Base-by-base conservation (phyloP, 2,888 invertebrate genomes). In the Heliothis peltigera region DNA sequence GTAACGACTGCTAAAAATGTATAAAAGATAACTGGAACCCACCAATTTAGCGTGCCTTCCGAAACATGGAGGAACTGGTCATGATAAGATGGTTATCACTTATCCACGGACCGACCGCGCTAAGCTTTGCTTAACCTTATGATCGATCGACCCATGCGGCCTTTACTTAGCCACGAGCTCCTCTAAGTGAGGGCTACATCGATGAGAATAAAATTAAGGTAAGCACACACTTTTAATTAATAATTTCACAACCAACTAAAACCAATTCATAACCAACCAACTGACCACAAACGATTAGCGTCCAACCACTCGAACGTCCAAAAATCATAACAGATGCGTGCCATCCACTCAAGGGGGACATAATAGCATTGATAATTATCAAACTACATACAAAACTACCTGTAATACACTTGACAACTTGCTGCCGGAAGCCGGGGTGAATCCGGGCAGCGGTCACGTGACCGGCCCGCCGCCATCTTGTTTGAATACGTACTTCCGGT, bases 341-440 rank as follows among this genome's bases (percentile, higher is more conserved):
- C 47, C 55, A 80, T 79, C 78, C 85, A 83, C 85, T 84, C 77
- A 77, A 86, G 90, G 84, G 83, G 83, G 82, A 86, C 84, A 87
- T 89, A 88, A 86, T 69, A 67, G 64, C 56, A 57, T 51, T 62
- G 91, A 89, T 90, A 91, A 92, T 93, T 91, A 92, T 91, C 91
- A 53, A 78, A 59, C 46, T 28, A 28, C 28, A 28, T 10, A 28
- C 64, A 64, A 87, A 90, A 92, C 90, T 92, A 91, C 92, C 91
- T 89, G 87, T 87, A 87, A 88, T 88, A 87, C 92, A 93, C 94
- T 93, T 92, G 93, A 93, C 92, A 91, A 91, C 91, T 90, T 90
- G 89, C 84, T 87, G 87, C 92, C 93, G 93, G 93, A 94, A 93
- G 89, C 82, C 89, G 89, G 92, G 92, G 93, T 93, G 94, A 89